Conservation (phyloP, 2,888 invertebrate species). For the Lasioglossum morio region DNA sequence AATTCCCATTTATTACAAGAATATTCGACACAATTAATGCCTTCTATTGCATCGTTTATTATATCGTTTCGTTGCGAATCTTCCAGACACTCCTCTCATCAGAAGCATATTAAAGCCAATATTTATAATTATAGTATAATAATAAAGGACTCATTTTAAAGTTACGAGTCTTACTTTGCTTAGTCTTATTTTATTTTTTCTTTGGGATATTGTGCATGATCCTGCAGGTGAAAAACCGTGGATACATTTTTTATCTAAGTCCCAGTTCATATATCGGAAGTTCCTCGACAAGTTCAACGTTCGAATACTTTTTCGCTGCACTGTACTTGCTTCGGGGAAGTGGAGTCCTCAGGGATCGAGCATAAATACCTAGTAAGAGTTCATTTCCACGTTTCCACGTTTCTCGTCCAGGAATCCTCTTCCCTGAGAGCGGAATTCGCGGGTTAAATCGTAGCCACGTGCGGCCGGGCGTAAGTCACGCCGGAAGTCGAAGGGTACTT, state of each 20-base stretch:
- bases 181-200: too few species aligned
- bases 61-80: too few species aligned
- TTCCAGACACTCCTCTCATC: too few species aligned
- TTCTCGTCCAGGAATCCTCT: constrained; percentile 15
- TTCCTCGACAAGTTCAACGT: not conserved
- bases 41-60: too few species aligned
- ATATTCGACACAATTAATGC: too few species aligned
- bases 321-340: not conserved
- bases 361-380: not conserved
- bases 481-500: constrained; percentile 71
- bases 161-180: too few species aligned
- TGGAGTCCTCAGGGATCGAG: not conserved
- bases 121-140: too few species aligned
- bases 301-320: not conserved
- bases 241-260: too few species aligned
- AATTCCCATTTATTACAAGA: not conserved
- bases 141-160: too few species aligned
- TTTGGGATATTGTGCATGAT: too few species aligned
- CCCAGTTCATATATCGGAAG: not conserved
- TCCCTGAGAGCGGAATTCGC: constrained; percentile 26
- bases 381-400: not conserved
- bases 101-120: too few species aligned
- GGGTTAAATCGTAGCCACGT: constrained; percentile 53
- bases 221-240: too few species aligned
- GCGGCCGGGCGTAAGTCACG: constrained; percentile 43